These are phyloP conservation scores for Crenuchus spilurus DNA, from an alignment of 2,797 vertebrate genomes.

Conservation along the genomic window DNA sequence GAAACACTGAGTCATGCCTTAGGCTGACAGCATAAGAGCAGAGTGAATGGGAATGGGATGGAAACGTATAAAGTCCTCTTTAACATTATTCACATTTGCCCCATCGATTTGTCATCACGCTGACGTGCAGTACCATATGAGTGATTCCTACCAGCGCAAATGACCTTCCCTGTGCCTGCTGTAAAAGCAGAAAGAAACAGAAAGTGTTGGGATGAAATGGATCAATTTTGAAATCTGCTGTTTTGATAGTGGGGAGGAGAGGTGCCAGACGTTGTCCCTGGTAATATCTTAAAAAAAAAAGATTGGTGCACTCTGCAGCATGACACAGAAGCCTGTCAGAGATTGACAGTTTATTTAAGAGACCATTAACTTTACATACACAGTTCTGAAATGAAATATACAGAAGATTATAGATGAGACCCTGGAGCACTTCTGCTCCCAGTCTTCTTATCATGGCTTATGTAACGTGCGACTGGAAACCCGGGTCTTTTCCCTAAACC, in stretches of 20 bases:
- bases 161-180: slow-evolving; percentile 46
- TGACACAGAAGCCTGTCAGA: slow-evolving; percentile 60
- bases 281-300: slow-evolving; percentile 63
- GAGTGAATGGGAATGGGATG: slow-evolving; percentile 69
- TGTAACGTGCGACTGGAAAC: slow-evolving; percentile 38
- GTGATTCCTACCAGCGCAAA: slow-evolving; percentile 56
- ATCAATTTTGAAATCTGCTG: slow-evolving; percentile 75
- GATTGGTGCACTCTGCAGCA: slow-evolving; percentile 61
- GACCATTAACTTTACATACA: slow-evolving; percentile 82
- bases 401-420: slow-evolving; percentile 54
- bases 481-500: slow-evolving; percentile 15
- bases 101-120: slow-evolving; percentile 59
- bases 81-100: slow-evolving; percentile 65
- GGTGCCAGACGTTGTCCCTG: slow-evolving; percentile 43
- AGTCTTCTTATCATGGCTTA: slow-evolving; percentile 45
- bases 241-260: slow-evolving; percentile 56
- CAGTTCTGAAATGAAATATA: slow-evolving; percentile 68
- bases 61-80: slow-evolving; percentile 64
- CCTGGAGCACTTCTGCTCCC: slow-evolving; percentile 53
- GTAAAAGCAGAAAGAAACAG: slow-evolving; percentile 73
- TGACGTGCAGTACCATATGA: slow-evolving; percentile 40
- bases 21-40: slow-evolving; percentile 67
- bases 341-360: slow-evolving; percentile 85
- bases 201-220: slow-evolving; percentile 74
- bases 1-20: slow-evolving; percentile 66